phyloP scores from a whole-genome alignment of 2,888 invertebrate genomes.

The Linnaemya tessellans region DNA sequence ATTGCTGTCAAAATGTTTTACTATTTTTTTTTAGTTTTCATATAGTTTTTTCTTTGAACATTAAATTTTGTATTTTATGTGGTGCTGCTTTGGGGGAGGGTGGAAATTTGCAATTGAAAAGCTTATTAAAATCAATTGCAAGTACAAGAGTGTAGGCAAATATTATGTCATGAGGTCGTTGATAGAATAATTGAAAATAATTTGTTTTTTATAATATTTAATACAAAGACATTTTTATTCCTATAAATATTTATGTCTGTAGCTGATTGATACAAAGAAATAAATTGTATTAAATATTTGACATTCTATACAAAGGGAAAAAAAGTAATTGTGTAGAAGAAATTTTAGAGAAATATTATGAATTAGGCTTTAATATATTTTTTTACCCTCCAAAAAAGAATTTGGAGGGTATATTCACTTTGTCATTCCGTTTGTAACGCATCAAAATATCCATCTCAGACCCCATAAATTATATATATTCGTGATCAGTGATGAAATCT shows the following conservation, averaged over 20 bases:
- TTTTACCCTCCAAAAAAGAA: too few species aligned
- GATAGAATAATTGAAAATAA: not conserved
- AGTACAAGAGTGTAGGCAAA: not conserved
- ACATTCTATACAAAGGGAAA: too few species aligned
- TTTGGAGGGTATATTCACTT: too few species aligned
- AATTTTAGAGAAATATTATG: too few species aligned
- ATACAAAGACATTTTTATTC: not conserved
- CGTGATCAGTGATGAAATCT: too few species aligned
- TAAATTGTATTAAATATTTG: too few species aligned
- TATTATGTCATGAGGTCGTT: not conserved
- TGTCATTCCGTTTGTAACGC: too few species aligned
- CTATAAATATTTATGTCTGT: not conserved
- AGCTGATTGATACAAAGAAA: too few species aligned
- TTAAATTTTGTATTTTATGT: not conserved
- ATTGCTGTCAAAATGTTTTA: constrained; percentile 39
- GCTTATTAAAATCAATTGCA: not conserved
- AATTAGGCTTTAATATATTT: too few species aligned
- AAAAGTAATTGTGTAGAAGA: too few species aligned
- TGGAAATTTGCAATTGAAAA: constrained; percentile 5
- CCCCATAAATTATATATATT: too few species aligned
- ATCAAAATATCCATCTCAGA: too few species aligned
- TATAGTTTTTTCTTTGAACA: not conserved
- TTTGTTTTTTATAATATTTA: not conserved
- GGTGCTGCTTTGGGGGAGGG: not conserved
- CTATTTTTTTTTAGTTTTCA: not conserved